Percentiles rank a stretch among this genome's conserved stretches.
These are phyloP conservation scores for Montipora sp. DNA, from an alignment of 64 coral and sea anemone species.

Conservation along the genomic window DNA sequence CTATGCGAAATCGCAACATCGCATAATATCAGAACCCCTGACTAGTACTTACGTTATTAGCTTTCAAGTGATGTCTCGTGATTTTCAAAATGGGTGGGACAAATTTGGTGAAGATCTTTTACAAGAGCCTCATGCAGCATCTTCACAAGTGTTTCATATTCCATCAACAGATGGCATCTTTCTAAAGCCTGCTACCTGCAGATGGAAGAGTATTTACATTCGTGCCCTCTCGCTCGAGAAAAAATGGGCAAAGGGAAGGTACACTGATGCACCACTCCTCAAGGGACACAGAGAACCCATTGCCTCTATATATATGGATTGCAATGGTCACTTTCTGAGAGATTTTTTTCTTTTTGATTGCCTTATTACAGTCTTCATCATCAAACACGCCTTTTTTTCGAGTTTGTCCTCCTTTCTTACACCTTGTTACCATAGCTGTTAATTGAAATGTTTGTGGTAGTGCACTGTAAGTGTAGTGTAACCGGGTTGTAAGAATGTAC, in stretches of 20 bases:
- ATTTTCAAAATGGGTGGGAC: conserved; percentile 57
- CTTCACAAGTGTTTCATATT: conserved; percentile 21
- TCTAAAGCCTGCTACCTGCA: conserved; percentile 58
- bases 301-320: conserved; percentile 31
- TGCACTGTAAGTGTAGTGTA: too few species aligned
- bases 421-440: too few species aligned
- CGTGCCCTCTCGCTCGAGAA: conserved; percentile 44
- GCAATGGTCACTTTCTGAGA: conserved; percentile 39
- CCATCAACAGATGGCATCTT: background rate
- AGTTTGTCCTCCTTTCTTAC: too few species aligned
- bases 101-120: conserved; percentile 66
- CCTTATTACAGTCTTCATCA: too few species aligned
- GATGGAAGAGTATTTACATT: conserved; percentile 70
- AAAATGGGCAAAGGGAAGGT: conserved; percentile 59
- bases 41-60: too few species aligned
- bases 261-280: conserved; percentile 62
- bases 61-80: conserved; percentile 52
- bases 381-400: too few species aligned
- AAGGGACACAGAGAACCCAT: conserved; percentile 71
- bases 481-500: too few species aligned
- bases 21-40: too few species aligned
- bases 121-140: conserved; percentile 12
- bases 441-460: too few species aligned
- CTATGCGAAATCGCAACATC: too few species aligned
- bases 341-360: background rate